Percentiles rank a stretch among this genome's conserved stretches.
phyloP scores from a whole-genome alignment of 2,888 invertebrate genomes.

The Hanleya hanleyi region DNA sequence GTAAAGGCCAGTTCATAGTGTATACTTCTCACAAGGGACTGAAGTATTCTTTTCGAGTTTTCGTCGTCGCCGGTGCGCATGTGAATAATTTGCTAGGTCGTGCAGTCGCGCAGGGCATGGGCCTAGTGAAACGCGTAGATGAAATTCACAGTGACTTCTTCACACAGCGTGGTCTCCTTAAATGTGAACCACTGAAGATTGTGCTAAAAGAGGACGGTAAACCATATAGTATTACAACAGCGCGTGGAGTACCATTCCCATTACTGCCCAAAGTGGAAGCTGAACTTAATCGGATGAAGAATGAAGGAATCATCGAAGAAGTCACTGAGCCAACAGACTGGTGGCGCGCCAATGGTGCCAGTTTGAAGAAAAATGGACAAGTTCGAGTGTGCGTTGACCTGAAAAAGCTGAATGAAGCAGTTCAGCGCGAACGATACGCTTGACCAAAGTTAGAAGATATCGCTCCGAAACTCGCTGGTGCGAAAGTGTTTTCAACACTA shows the following conservation, averaged over 20 bases:
- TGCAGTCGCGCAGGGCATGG: too few species aligned
- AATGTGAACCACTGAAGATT: not conserved
- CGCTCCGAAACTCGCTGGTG: slow-evolving; percentile 21
- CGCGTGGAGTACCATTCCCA: slow-evolving; percentile 26
- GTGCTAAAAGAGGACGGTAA: slow-evolving; percentile 2
- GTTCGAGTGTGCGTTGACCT: slow-evolving; percentile 36
- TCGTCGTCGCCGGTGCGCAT: too few species aligned
- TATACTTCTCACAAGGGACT: too few species aligned
- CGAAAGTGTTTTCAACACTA: slow-evolving; percentile 24
- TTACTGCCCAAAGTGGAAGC: slow-evolving; percentile 24
- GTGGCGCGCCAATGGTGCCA: too few species aligned
- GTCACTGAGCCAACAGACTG: slow-evolving; percentile 33
- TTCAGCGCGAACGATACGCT: slow-evolving; percentile 30
- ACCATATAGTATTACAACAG: slow-evolving; percentile 17
- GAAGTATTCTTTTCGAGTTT: too few species aligned
- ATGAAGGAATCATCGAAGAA: slow-evolving; percentile 29
- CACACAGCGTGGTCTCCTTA: too few species aligned
- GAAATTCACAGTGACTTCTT: too few species aligned
- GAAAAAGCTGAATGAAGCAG: slow-evolving; percentile 26
- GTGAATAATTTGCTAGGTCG: too few species aligned
- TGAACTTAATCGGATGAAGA: slow-evolving; percentile 33
- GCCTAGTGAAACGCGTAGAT: too few species aligned
- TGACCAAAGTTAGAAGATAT: slow-evolving; percentile 29
- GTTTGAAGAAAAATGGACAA: slow-evolving; percentile 30
- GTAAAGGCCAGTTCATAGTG: too few species aligned